A percentile compares a stretch with the other conserved stretches of the same genome.
These are phyloP conservation scores for Callaeas wilsoni DNA, from an alignment of 2,113 vertebrate genomes.

Conservation along the genomic window DNA sequence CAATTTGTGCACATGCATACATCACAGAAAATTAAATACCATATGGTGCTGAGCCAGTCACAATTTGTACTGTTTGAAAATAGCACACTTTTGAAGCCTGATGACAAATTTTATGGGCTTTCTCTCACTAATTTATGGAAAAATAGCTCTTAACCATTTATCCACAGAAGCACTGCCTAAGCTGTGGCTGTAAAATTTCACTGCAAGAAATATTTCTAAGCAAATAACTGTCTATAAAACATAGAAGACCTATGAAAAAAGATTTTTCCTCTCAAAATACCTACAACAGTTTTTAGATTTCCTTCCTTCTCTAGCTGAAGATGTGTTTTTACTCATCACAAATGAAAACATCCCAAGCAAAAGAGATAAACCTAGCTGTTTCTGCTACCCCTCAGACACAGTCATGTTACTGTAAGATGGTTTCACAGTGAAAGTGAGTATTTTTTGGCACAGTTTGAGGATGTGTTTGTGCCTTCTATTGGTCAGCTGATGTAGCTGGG, in stretches of 20 bases:
- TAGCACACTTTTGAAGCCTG: slow-evolving; percentile 50
- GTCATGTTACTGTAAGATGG: background rate
- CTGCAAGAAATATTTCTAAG: slow-evolving; percentile 4
- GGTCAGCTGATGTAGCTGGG: accelerated
- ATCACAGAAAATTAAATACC: slow-evolving; percentile 69
- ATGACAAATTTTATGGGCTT: slow-evolving; percentile 63
- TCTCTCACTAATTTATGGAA: slow-evolving; percentile 39
- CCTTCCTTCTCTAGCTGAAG: background rate
- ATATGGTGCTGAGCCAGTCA: slow-evolving; percentile 62
- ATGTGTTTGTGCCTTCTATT: background rate
- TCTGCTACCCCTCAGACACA: background rate
- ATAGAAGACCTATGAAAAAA: background rate
- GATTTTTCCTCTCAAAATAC: background rate
- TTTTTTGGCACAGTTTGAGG: background rate
- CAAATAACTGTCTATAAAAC: slow-evolving; percentile 32
- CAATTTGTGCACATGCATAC: slow-evolving; percentile 57
- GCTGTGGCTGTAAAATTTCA: slow-evolving; percentile 28
- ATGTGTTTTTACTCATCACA: background rate
- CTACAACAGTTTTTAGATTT: background rate
- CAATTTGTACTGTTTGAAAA: slow-evolving; percentile 67
- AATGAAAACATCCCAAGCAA: background rate
- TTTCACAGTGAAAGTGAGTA: background rate
- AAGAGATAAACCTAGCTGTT: background rate
- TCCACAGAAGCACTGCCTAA: slow-evolving; percentile 1
- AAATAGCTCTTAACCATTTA: slow-evolving; percentile 60